These are phyloP conservation scores for Plebejus argus DNA, from an alignment of 2,888 invertebrate genomes.

Conservation along the genomic window DNA sequence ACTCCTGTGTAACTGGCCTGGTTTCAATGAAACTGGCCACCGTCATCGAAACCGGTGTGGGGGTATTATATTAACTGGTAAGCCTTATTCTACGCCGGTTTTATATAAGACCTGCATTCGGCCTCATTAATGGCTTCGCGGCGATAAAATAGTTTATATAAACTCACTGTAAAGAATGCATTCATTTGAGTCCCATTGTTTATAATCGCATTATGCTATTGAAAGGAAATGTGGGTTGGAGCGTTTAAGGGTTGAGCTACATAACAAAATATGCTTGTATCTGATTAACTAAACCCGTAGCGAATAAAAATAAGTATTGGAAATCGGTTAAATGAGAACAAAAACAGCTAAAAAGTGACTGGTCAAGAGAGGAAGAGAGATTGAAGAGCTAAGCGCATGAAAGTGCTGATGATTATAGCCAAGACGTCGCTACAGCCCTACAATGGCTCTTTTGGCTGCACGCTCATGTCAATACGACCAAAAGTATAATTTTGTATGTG, in stretches of 20 bases:
- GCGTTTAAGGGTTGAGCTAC: constrained; percentile 5
- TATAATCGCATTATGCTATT: constrained; percentile 15
- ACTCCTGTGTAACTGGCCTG: too few species aligned
- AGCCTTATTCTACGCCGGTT: background rate
- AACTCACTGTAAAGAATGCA: background rate
- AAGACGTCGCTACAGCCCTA: too few species aligned
- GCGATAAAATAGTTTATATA: background rate
- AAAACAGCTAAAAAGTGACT: too few species aligned
- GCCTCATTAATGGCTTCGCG: background rate
- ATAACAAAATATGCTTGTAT: background rate
- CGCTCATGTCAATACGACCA: too few species aligned
- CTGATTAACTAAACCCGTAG: background rate
- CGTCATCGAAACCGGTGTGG: background rate
- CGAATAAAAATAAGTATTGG: too few species aligned
- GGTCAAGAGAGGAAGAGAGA: too few species aligned
- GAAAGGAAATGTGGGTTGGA: constrained; percentile 2
- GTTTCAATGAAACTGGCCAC: too few species aligned
- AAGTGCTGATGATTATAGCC: too few species aligned
- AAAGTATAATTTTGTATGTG: too few species aligned
- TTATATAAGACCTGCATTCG: background rate
- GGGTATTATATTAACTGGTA: background rate
- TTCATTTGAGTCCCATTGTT: constrained; percentile 18
- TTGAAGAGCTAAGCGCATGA: too few species aligned
- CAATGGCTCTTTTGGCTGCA: too few species aligned
- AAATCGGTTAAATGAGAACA: too few species aligned